A percentile compares a stretch with the other conserved stretches of the same genome.
Evolutionary conservation across 1,140 invertebrate species (phyloP).

Genomic region (Papilio helenus): DNA sequence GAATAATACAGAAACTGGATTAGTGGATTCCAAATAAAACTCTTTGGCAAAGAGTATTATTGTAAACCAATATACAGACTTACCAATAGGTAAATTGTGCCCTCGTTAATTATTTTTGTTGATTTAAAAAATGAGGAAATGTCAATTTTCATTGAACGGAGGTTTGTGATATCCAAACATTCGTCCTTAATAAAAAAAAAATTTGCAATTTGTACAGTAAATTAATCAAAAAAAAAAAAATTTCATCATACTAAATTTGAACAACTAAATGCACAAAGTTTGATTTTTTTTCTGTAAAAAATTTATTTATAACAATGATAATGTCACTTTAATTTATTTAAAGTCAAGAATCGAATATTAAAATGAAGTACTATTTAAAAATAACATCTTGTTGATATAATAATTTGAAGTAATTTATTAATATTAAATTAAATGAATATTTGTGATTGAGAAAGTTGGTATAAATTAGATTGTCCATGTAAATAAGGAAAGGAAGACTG

Average conservation of each 20-base stretch:
- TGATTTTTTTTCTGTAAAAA: background rate
- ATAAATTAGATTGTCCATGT: slow-evolving; percentile 63
- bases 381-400: background rate
- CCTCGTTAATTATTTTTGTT: background rate
- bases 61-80: too few species aligned
- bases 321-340: background rate
- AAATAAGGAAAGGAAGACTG: slow-evolving; percentile 77
- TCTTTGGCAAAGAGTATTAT: too few species aligned
- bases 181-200: slow-evolving; percentile 28
- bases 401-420: background rate
- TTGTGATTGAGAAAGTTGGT: background rate
- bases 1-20: too few species aligned
- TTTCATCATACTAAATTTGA: background rate
- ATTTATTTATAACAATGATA: background rate
- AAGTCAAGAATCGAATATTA: slow-evolving; percentile 1
- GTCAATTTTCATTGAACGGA: slow-evolving; percentile 34
- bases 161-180: slow-evolving; percentile 34
- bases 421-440: background rate
- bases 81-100: background rate
- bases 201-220: slow-evolving; percentile 26
- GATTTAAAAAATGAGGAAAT: background rate
- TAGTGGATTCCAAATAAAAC: too few species aligned
- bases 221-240: background rate
- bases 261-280: background rate
- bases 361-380: slow-evolving; percentile 21